Evolutionary conservation across 1,140 invertebrate species (phyloP), one percentile per base, ranked within the genome.

Genomic region (Zaprionus ornatus): DNA sequence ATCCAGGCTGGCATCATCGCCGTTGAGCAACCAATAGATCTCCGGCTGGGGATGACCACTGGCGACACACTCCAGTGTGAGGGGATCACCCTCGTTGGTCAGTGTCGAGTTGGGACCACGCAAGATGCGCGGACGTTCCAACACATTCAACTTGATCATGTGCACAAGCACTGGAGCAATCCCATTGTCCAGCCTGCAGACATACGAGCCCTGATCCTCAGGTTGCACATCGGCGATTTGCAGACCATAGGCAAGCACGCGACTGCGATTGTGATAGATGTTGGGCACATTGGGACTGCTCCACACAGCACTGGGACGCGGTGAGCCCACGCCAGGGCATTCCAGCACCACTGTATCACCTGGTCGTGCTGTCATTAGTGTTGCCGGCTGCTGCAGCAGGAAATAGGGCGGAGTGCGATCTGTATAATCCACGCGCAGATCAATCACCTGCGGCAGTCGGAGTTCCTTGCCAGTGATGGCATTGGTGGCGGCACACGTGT

Each of bases 21-120:
- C 97, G 88, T 98, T 98, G 10, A 98, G 94, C 27, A 98, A 92
- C 98, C 98, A 99, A 59, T 95, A 94, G 7, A 98, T 93, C 1
- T 93, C 93, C 0, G 97, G 97, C 50, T 94, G 92, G 0, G 97
- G 97, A 52, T 95, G 93, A 0, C 97, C 97, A 2, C 93, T 93
- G 0, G 95, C 95, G 1, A 84, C 91, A 84, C 97, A 97, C 1
- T 94, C 93, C 1, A 97, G 82, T n/a, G 95, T 94, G 1, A 96
- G 80, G 57, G 94, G 92, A 4, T 95, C 95, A 1, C 95, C 95
- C 82, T 96, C 96, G 50, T 95, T 94, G 3, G 95, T 95, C 0
- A 94, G 93, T 1, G 94, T 93, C 12, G 93, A 93, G 17, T 93
- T 93, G 0, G 95, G 95, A 1, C 94, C 93, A 50, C 93, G 94